phyloP scores from a whole-genome alignment of 2,797 vertebrate genomes.

The Rhinella marina region DNA sequence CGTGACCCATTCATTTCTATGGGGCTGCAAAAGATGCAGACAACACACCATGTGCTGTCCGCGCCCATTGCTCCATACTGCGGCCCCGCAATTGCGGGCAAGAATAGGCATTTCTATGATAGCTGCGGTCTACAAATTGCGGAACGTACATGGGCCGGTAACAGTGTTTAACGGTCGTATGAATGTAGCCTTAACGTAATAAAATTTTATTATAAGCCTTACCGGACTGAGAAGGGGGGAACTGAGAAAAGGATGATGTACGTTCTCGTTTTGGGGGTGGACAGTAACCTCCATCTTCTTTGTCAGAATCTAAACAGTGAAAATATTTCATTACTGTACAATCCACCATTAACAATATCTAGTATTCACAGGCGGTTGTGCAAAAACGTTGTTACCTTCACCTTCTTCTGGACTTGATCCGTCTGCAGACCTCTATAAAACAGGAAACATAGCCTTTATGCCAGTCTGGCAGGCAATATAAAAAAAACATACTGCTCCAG shows the following conservation, averaged over 20 bases:
- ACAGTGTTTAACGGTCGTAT: too few relatives aligned
- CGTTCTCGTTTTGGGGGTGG: constrained; percentile 95
- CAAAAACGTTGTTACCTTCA: constrained; percentile 81
- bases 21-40: too few relatives aligned
- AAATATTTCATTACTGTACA: neutral
- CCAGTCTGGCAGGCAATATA: too few relatives aligned
- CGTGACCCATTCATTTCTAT: too few relatives aligned
- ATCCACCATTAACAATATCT: neutral
- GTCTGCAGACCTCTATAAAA: constrained; percentile 90
- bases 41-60: too few relatives aligned
- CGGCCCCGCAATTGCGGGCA: too few relatives aligned
- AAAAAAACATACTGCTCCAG: too few relatives aligned
- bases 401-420: constrained; percentile 95
- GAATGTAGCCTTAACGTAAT: too few relatives aligned
- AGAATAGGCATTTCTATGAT: too few relatives aligned
- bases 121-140: too few relatives aligned
- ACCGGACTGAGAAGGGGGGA: constrained; percentile 95
- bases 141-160: too few relatives aligned
- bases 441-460: constrained; percentile 1
- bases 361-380: neutral
- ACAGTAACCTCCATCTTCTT: constrained; percentile 91
- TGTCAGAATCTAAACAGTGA: constrained; percentile 86
- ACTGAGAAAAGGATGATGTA: constrained; percentile 90
- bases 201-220: constrained; percentile 39
- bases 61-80: too few relatives aligned